phyloP scores from a whole-genome alignment of 2,888 invertebrate species.

The Baccha elongata region DNA sequence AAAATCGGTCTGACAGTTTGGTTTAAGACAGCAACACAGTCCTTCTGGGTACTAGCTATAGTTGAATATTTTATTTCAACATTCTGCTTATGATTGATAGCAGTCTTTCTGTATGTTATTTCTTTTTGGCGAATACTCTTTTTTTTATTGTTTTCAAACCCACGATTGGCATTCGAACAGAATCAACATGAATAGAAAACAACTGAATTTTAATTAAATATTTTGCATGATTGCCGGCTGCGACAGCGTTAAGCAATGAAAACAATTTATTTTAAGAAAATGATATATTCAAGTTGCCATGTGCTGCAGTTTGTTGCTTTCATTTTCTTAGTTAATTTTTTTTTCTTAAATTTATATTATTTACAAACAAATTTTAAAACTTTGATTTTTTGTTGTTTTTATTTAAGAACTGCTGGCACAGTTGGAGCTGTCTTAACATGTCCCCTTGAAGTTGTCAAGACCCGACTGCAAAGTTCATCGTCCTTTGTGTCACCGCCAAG shows the following conservation, averaged over 20 bases:
- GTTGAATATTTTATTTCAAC: too few species aligned
- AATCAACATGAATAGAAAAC: constrained; percentile 15
- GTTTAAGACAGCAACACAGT: too few species aligned
- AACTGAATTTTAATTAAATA: constrained; percentile 20
- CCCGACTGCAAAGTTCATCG: constrained; percentile 96
- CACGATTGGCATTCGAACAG: constrained; percentile 6
- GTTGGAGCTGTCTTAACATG: constrained; percentile 98
- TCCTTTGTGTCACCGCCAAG: constrained; percentile 84
- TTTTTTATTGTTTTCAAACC: constrained; percentile 21
- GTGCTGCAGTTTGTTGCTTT: constrained; percentile 39
- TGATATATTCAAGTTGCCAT: background rate
- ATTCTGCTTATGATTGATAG: background rate
- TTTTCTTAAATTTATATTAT: background rate
- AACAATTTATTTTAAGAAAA: constrained; percentile 47
- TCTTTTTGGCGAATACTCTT: background rate
- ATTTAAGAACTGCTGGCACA: constrained; percentile 95
- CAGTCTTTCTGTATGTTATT: constrained; percentile 9
- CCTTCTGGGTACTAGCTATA: too few species aligned
- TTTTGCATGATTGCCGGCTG: background rate
- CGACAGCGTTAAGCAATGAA: constrained; percentile 35
- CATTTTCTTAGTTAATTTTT: constrained; percentile 2
- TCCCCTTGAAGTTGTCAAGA: constrained; percentile 98
- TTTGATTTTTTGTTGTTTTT: constrained; percentile 54
- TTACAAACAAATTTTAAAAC: constrained; percentile 6
- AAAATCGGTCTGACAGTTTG: too few species aligned